Evolutionary conservation across 92 coral and sea anemone genomes (phyloP).

Genomic region (Siderastrea radians): DNA sequence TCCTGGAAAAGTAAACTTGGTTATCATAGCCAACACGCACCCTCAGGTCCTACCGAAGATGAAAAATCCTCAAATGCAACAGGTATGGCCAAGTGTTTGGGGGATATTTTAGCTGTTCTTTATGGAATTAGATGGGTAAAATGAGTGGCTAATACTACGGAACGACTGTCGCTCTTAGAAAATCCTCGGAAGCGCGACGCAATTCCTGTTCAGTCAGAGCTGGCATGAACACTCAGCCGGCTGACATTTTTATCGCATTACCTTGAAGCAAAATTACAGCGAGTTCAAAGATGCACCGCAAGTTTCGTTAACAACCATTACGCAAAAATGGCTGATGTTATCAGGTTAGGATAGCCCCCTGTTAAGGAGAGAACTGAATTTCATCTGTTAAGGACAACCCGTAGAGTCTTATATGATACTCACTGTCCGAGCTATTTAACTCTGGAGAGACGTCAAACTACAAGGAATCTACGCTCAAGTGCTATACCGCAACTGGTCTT

Average conservation of each 20-base stretch:
- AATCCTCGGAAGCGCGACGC: too few species aligned
- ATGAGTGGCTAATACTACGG: too few species aligned
- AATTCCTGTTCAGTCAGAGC: too few species aligned
- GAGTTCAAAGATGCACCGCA: slow-evolving; percentile 32
- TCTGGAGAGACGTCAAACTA: not conserved
- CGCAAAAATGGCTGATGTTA: not conserved
- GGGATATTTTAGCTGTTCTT: too few species aligned
- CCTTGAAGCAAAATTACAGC: too few species aligned
- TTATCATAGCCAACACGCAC: slow-evolving; percentile 47
- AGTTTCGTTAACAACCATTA: slow-evolving; percentile 26
- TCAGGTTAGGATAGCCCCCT: slow-evolving; percentile 33
- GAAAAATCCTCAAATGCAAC: not conserved
- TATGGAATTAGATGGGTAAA: too few species aligned
- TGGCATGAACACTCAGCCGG: too few species aligned
- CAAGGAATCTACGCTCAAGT: not conserved
- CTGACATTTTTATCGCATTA: not conserved
- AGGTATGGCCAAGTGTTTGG: not conserved
- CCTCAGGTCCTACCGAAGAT: slow-evolving; percentile 2
- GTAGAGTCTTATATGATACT: not conserved
- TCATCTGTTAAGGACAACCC: too few species aligned
- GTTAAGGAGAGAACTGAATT: slow-evolving; percentile 30
- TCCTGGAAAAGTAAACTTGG: slow-evolving; percentile 49
- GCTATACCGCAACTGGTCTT: too few species aligned
- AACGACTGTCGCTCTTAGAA: too few species aligned
- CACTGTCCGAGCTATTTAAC: slow-evolving; percentile 13